These are phyloP conservation scores for Semotilus atromaculatus DNA, from an alignment of 2,797 vertebrate genomes.

Conservation along the genomic window DNA sequence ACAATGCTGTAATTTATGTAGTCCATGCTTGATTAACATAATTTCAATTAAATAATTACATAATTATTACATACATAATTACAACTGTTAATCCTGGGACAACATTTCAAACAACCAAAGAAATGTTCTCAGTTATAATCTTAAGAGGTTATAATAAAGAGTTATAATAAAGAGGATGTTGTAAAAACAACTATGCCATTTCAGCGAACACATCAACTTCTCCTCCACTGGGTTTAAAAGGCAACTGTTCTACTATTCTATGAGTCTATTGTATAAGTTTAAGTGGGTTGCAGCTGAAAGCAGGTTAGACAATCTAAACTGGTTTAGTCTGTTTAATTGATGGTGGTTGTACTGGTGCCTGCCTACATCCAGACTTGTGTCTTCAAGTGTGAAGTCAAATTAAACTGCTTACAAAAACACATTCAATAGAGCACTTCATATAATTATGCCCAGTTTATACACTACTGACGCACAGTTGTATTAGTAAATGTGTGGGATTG, in stretches of 20 bases:
- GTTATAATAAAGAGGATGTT: too few relatives aligned
- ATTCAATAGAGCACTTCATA: neutral
- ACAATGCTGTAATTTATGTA: neutral
- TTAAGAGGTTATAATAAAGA: too few relatives aligned
- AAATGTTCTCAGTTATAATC: neutral
- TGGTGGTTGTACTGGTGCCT: too few relatives aligned
- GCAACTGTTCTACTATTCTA: neutral
- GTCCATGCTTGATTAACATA: neutral
- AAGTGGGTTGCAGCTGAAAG: neutral
- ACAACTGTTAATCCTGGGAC: too few relatives aligned
- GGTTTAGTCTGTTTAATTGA: neutral
- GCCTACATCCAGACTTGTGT: neutral
- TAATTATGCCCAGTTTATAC: neutral
- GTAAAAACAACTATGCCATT: neutral
- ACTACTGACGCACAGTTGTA: neutral
- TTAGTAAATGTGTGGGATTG: neutral
- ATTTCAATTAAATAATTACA: too few relatives aligned
- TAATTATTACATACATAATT: too few relatives aligned
- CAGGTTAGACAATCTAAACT: neutral
- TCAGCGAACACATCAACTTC: neutral
- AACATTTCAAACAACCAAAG: neutral
- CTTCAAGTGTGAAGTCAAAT: neutral
- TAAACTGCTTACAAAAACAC: too few relatives aligned
- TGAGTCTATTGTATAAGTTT: neutral
- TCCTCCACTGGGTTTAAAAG: neutral